A percentile compares a stretch with the other conserved stretches of the same genome.
phyloP scores from a whole-genome alignment of 1,140 invertebrate genomes.

The Drosophila dunni region DNA sequence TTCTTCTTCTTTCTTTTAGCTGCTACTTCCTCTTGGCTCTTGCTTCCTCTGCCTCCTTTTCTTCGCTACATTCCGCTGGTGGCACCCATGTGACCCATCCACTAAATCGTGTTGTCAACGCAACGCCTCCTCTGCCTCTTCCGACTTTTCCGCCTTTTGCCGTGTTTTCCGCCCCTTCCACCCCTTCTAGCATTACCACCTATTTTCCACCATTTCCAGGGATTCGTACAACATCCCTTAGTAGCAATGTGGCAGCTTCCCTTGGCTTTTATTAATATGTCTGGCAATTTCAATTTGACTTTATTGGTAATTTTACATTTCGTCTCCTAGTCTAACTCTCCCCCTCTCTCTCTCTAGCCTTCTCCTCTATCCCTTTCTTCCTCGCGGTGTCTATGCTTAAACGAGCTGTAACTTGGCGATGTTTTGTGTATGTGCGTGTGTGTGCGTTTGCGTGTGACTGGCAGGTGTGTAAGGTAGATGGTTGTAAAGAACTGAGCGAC shows the following conservation, averaged over 20 bases:
- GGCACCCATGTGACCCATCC: conserved; percentile 65
- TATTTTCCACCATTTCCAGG: too few relatives aligned
- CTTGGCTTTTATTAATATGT: conserved; percentile 79
- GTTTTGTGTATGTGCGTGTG: conserved; percentile 19
- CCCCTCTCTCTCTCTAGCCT: background rate
- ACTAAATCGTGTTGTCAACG: conserved; percentile 57
- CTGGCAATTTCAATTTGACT: conserved; percentile 83
- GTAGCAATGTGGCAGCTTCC: background rate
- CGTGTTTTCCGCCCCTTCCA: background rate
- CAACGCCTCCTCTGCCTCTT: conserved; percentile 22
- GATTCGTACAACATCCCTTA: background rate
- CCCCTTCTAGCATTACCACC: background rate
- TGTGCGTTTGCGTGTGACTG: background rate
- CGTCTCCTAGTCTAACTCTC: conserved; percentile 20
- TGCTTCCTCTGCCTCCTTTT: background rate
- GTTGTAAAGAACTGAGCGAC: conserved; percentile 14
- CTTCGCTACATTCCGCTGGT: conserved; percentile 36
- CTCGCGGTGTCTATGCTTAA: background rate
- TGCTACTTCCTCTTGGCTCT: conserved; percentile 6
- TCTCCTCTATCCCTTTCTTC: background rate
- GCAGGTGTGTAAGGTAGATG: background rate
- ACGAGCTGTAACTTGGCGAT: conserved; percentile 1
- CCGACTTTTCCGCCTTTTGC: background rate
- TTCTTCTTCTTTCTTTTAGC: conserved; percentile 10
- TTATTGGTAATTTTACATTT: conserved; percentile 83